These are phyloP conservation scores for Hanleya hanleyi DNA, from an alignment of 2,888 invertebrate species.

Conservation along the genomic window DNA sequence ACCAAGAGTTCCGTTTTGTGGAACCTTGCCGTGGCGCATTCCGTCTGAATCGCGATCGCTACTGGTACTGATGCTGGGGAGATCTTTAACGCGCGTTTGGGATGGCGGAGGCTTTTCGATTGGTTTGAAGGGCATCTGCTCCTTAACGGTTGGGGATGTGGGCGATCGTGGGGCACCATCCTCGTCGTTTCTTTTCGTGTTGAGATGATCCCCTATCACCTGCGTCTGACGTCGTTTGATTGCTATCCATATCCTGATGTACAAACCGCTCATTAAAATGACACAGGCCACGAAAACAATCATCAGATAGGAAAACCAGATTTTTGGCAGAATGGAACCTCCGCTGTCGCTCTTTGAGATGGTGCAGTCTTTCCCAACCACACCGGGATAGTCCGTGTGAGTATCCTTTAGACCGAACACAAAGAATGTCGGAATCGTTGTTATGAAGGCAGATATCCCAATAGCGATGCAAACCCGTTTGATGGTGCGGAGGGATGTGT, in stretches of 20 bases:
- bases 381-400: slow-evolving; percentile 38
- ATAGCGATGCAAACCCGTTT: slow-evolving; percentile 52
- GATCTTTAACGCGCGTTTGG: slow-evolving; percentile 38
- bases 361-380: slow-evolving; percentile 57
- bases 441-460: slow-evolving; percentile 44
- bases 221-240: slow-evolving; percentile 36
- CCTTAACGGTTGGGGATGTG: background rate
- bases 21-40: background rate
- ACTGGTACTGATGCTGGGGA: slow-evolving; percentile 45
- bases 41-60: background rate
- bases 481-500: slow-evolving; percentile 51
- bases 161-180: background rate
- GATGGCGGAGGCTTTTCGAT: background rate
- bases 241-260: slow-evolving; percentile 46
- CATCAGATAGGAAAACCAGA: slow-evolving; percentile 47
- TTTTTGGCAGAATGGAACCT: slow-evolving; percentile 38
- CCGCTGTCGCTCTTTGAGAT: slow-evolving; percentile 49
- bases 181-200: background rate
- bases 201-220: slow-evolving; percentile 36
- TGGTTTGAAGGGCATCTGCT: background rate
- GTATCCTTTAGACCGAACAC: slow-evolving; percentile 52
- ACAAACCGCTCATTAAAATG: slow-evolving; percentile 49
- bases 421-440: slow-evolving; percentile 49
- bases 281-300: slow-evolving; percentile 50
- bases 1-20: background rate